Evolutionary conservation across 2,888 invertebrate species (phyloP), one percentile per base, ranked within the genome.

Genomic region (Acanthopleura granulata): DNA sequence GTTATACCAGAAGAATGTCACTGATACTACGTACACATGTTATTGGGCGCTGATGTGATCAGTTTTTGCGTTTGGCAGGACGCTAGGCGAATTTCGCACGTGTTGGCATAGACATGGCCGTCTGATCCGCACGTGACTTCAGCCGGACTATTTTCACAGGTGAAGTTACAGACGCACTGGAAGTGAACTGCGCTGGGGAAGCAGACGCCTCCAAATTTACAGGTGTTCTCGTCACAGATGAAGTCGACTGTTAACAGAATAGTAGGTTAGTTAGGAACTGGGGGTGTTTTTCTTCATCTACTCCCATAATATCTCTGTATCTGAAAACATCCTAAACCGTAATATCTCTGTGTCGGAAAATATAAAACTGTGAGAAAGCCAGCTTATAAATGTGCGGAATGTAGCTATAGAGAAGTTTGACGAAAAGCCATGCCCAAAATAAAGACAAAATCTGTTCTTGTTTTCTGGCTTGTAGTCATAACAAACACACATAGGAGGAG

Each of bases 71-170:
- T 51, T 50, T 72, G 62, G 71, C 79, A 79, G 4, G 76, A 49
- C 30, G 74, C 72, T 50, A 74, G 61, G 27, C 74, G 74, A 25
- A 79, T 50, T 57, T 79, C 75, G 62, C 79, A 79, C 0, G 70
- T 57, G 61, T 76, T 78, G 27, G 66, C 62, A 72, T 79, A 79
- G n/a, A 73, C 57, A n/a, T 66, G 57, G 0, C 77, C 77, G 70
- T 79, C 78, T 72, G 76, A 74, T 6, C 79, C 79, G 72, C 79
- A 79, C 29, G 78, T 73, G 25, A 75, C 74, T 22, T 75, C 66
- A 15, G 76, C 74, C 16, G 73, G 51, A 30, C 74, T 70, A 57
- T 75, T 74, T 22, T 69, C 75, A 74, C 79, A 79, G 25, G 72
- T 73, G 62, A 78, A 72, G 25, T 73, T 73, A 30, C 79, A 79